phyloP scores from a whole-genome alignment of 2,888 invertebrate genomes.

The Chrysina gloriosa region DNA sequence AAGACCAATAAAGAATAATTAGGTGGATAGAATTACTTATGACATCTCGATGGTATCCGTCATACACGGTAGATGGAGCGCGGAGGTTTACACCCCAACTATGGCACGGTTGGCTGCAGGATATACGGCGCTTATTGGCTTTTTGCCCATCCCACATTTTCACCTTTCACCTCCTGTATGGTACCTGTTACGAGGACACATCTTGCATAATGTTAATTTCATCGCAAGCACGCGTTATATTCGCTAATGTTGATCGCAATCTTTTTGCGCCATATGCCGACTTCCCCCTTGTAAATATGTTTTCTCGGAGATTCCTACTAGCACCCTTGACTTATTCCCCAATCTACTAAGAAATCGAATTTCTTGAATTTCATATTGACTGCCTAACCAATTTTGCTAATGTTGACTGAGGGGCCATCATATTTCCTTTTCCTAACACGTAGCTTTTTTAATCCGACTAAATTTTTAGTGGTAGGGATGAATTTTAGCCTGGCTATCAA shows the following conservation, averaged over 20 bases:
- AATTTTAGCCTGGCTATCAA: too few relatives aligned
- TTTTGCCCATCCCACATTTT: constrained; percentile 40
- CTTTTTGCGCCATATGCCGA: constrained; percentile 1
- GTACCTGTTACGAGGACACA: constrained; percentile 35
- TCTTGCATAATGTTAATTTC: constrained; percentile 38
- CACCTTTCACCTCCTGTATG: constrained; percentile 40
- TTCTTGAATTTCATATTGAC: too few relatives aligned
- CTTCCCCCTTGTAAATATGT: constrained; percentile 19
- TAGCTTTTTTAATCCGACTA: too few relatives aligned
- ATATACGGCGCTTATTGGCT: constrained; percentile 35
- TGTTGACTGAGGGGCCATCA: too few relatives aligned
- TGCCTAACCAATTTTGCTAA: too few relatives aligned
- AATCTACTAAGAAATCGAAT: too few relatives aligned
- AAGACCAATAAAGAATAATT: constrained; percentile 59
- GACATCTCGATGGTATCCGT: constrained; percentile 49
- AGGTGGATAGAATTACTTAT: constrained; percentile 56
- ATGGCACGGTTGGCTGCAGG: constrained; percentile 55
- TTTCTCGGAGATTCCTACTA: too few relatives aligned
- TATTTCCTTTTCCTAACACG: too few relatives aligned
- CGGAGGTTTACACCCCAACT: constrained; percentile 49
- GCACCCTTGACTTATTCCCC: too few relatives aligned
- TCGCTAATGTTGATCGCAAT: constrained; percentile 18
- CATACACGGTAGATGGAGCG: constrained; percentile 50
- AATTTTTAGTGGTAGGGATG: too few relatives aligned
- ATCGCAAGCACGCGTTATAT: constrained; percentile 19